Conservation (phyloP, 2,113 vertebrate genomes). For the Brienomyrus brachyistius region DNA sequence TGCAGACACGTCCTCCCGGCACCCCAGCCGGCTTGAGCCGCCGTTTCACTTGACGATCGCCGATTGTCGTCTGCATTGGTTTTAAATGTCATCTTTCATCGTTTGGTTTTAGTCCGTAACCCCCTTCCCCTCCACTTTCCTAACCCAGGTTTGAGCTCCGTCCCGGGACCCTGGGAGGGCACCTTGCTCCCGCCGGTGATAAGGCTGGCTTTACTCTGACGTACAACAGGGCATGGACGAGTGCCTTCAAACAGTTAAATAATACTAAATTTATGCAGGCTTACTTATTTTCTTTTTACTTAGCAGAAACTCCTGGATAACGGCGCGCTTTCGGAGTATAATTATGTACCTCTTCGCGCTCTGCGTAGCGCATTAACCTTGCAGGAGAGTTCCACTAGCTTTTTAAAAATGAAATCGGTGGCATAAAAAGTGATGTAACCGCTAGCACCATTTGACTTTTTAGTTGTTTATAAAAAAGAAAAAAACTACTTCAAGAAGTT, state of each 20-base stretch:
- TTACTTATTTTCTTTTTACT: not conserved
- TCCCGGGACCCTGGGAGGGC: not conserved
- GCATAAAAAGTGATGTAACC: not conserved
- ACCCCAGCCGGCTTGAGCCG: not conserved
- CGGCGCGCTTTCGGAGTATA: not conserved
- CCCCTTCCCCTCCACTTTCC: not conserved
- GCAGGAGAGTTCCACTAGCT: not conserved
- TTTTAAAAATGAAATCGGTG: not conserved
- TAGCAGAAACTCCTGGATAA: not conserved
- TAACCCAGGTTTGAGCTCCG: not conserved
- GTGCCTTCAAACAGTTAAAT: not conserved
- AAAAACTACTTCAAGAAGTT: not conserved
- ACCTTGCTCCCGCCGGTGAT: not conserved
- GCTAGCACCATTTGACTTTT: not conserved
- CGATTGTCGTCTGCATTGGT: not conserved
- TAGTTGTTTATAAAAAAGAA: not conserved
- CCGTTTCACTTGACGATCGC: not conserved
- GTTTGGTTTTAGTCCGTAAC: not conserved
- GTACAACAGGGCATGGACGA: not conserved
- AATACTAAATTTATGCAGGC: not conserved
- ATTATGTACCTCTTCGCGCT: not conserved
- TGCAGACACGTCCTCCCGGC: not conserved
- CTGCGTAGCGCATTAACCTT: slow-evolving; percentile 4
- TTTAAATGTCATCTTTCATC: not conserved
- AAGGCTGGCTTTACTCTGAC: not conserved